A percentile compares a stretch with the other conserved stretches of the same genome.
These are phyloP conservation scores for Polyommatus icarus DNA, from an alignment of 2,888 invertebrate species.

Conservation along the genomic window DNA sequence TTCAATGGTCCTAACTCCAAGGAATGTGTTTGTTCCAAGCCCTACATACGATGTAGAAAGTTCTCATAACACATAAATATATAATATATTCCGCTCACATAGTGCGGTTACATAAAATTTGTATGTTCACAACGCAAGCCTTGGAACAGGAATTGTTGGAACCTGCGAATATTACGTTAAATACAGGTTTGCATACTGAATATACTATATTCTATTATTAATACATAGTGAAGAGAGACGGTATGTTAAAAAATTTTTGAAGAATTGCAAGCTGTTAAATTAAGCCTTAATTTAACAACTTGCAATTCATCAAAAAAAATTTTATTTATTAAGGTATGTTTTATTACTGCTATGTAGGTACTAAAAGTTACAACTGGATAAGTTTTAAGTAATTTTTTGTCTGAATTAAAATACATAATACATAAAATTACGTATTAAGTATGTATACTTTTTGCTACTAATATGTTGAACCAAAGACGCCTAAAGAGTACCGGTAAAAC, in stretches of 20 bases:
- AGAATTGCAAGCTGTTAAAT: background rate
- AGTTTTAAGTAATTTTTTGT: no score
- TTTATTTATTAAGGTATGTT: no score
- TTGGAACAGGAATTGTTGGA: background rate
- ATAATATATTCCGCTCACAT: background rate
- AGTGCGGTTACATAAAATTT: conserved; percentile 4
- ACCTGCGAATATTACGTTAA: conserved; percentile 10
- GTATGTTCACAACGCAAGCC: conserved; percentile 1
- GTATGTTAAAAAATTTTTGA: background rate
- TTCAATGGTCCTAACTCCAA: background rate
- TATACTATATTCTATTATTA: background rate
- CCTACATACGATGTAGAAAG: background rate
- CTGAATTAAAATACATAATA: no score
- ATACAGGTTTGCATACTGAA: background rate
- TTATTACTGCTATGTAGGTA: no score
- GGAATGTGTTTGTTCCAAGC: background rate
- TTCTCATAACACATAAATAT: background rate
- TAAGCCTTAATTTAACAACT: no score
- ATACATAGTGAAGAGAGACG: background rate
- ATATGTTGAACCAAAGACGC: no score
- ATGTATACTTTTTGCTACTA: no score
- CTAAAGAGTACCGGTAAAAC: no score
- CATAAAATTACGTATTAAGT: no score
- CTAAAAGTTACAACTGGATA: no score
- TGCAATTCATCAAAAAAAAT: no score